Base-by-base conservation (phyloP, 2,113 vertebrate genomes). In the Leptobrachium ailaonicum region DNA sequence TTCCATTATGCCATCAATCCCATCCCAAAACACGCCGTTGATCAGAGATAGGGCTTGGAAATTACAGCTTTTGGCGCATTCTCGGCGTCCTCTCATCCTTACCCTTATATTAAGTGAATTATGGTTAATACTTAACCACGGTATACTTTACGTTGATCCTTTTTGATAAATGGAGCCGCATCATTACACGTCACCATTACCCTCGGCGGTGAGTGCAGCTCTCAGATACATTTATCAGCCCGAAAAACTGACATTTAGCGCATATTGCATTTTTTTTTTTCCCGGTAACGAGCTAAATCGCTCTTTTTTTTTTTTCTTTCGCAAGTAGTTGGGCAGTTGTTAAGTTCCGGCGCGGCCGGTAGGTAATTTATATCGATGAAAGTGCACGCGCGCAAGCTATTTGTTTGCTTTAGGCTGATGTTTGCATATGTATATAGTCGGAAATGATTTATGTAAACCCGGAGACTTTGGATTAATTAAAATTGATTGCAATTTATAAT, bases 401-500 rank as follows among this genome's bases (percentile, higher is more conserved):
- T 75, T 47, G 53, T 54, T 72, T 20, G 43, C 13, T 42, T 44
- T 47, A 81, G 67, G 12, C 79, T 69, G 79, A 62, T 81, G 79
- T 75, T 43, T 74, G 40, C 40, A 41, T 62, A 5, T 40, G 71
- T 47, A 47, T 66, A 56, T 62, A 75, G 79, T 69, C 64, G 47
- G 53, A 81, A 50, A 75, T 75, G 71, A 81, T 81, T 81, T 58
- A 75, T 81, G 64, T 56, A 68, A 81, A 81, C 41, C 62, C 32
- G 69, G 62, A 68, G 71, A 69, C 20, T 75, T 47, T 20, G 42
- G 71, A 40, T 68, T 80, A 75, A 81, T 81, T 81, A 74, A 68
- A 81, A 81, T 69, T 81, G 71, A 81, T 80, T 75, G 72, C 71
- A 81, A 81, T 81, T 68, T 81, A 47, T 41, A 73, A 68, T 62